Evolutionary conservation across 2,797 vertebrate genomes (phyloP), one percentile per base, ranked within the genome.

Genomic region (Cygnus olor): DNA sequence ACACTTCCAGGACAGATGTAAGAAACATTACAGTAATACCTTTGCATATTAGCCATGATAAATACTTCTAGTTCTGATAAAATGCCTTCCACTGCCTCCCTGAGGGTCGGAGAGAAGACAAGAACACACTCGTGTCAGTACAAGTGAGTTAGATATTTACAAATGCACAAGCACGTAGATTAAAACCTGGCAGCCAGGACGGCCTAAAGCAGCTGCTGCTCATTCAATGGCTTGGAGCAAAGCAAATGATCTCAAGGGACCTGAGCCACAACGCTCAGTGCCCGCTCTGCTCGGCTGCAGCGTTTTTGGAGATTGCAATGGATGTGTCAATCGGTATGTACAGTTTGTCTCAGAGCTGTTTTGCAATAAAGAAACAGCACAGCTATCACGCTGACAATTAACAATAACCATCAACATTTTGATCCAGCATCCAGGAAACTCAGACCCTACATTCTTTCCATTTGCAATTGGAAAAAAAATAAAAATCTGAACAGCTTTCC

Each of bases 291-390:
- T 61, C 49, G 10, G 80, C 44, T 14, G n/a, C n/a, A 1, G 63
- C 8, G 1, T 36, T 71, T 27, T 1, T 51, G 44, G 47, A n/a
- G n/a, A 18, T 34, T 10, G 22, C 61, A 30, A 14, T 18, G 4
- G 2, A 14, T 0, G 7, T 2, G 32, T 20, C 11, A 68, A 40
- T 57, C 45, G 4, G 2, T 3, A 16, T 0, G 5, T 4, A 34
- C 11, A 7, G 2, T 21, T 16, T 34, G 56, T 1, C 28, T n/a
- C 74, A 45, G 47, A 22, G 1, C 44, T 16, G 34, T 6, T 70
- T 60, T 24, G 80, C 80, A 81, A 49, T 30, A 7, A 47, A 42
- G n/a, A 40, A 42, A 24, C 0, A 27, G 45, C 78, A 32, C 18
- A 42, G 81, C 15, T 17, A 32, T 12, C 11, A 25, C 51, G 30